These are phyloP conservation scores for Phaetusa simplex DNA, from an alignment of 2,113 vertebrate genomes.

Conservation along the genomic window DNA sequence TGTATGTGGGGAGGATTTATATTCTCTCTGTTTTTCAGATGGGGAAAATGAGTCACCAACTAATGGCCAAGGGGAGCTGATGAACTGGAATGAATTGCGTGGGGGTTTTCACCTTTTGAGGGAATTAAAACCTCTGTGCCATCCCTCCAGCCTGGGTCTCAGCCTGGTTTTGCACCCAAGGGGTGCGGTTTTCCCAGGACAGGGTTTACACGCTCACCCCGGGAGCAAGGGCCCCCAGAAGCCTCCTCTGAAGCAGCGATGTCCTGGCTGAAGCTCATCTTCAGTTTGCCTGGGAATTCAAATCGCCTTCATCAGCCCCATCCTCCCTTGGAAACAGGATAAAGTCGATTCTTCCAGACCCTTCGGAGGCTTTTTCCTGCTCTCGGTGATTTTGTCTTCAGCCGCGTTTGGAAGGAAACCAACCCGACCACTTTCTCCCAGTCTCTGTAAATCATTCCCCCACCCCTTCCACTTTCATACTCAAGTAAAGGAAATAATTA, in stretches of 20 bases:
- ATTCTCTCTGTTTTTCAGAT: not conserved
- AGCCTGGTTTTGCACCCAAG: not conserved
- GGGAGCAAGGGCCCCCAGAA: not conserved
- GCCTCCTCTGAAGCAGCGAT: not conserved
- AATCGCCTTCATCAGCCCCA: not conserved
- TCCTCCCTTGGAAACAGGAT: not conserved
- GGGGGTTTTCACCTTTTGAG: not conserved
- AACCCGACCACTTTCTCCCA: not conserved
- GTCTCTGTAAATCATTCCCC: not conserved
- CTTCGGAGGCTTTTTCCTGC: not conserved
- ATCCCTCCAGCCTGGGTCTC: not conserved
- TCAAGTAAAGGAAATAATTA: slow-evolving; percentile 29
- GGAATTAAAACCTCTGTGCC: not conserved
- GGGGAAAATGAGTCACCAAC: not conserved
- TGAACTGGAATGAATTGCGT: not conserved
- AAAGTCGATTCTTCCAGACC: not conserved
- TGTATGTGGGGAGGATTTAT: not conserved
- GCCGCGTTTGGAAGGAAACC: not conserved
- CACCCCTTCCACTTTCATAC: not conserved
- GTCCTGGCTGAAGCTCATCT: not conserved
- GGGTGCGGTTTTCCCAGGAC: not conserved
- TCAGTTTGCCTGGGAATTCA: not conserved
- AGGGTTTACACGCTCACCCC: fast-evolving
- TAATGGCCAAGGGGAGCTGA: not conserved
- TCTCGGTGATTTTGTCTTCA: not conserved